These are phyloP conservation scores for Augiades crinisus DNA, from an alignment of 2,888 invertebrate species.

Conservation along the genomic window DNA sequence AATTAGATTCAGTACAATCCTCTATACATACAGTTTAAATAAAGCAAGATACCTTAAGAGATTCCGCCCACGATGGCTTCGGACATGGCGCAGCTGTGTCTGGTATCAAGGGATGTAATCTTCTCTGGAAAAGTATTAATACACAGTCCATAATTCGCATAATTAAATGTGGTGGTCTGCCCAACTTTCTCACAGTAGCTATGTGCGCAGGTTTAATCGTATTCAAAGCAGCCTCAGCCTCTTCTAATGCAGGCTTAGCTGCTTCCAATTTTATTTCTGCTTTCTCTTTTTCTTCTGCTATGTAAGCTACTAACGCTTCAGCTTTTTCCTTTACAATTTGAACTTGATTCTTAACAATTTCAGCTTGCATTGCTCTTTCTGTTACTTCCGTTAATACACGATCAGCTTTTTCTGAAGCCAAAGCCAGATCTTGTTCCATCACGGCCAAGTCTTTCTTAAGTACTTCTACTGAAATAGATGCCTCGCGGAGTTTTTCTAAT, in stretches of 20 bases:
- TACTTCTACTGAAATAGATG: slow-evolving; percentile 95
- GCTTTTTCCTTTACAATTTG: slow-evolving; percentile 98
- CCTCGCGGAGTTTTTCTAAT: slow-evolving; percentile 96
- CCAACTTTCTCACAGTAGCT: slow-evolving; percentile 95
- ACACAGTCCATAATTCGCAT: slow-evolving; percentile 99
- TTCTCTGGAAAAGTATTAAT: slow-evolving; percentile 94
- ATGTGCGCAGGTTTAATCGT: slow-evolving; percentile 99
- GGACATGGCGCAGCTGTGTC: slow-evolving; percentile 92
- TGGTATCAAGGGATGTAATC: slow-evolving; percentile 89
- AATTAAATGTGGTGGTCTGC: slow-evolving; percentile 97
- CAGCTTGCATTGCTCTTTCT: slow-evolving; percentile 96
- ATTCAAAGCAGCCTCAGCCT: slow-evolving; percentile 96
- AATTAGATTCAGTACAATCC: too few relatives aligned
- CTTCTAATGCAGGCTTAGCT: slow-evolving; percentile 96
- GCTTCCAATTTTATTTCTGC: slow-evolving; percentile 97
- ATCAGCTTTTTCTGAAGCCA: slow-evolving; percentile 96
- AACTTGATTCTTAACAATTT: slow-evolving; percentile 97
- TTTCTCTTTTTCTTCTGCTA: slow-evolving; percentile 93
- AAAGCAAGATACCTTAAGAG: slow-evolving; percentile 85
- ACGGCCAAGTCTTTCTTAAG: slow-evolving; percentile 95
- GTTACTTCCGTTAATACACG: slow-evolving; percentile 94
- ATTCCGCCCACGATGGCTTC: slow-evolving; percentile 98
- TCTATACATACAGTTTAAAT: too few relatives aligned
- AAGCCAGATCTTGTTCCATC: slow-evolving; percentile 96
- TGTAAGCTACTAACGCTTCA: slow-evolving; percentile 91